Base-by-base conservation (phyloP, 2,888 invertebrate species). In the Octodonta nipae region DNA sequence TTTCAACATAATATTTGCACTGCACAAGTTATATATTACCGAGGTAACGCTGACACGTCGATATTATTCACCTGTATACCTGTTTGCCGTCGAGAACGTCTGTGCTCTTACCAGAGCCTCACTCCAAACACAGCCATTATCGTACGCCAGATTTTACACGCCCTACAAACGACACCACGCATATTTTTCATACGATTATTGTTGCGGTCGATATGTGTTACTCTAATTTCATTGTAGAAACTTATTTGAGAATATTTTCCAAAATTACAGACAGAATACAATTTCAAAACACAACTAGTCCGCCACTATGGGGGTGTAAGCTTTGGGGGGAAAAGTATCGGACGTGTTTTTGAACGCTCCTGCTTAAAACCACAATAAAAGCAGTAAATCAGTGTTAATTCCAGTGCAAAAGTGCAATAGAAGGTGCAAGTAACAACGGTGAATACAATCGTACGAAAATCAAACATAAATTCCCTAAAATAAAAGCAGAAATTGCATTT, bases 251-350 rank as follows among this genome's bases (percentile, higher is more conserved):
- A 11, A 25, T 35, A 36, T 34, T 38, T 39, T 41, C 36, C 22
- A 15, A 40, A 45, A 46, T 40, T 37, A 30, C 41, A 40, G 47
- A 50, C 52, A 54, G 50, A 51, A 38, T 40, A 44, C 53, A 49
- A 47, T 51, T 57, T 56, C 55, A 58, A 58, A 56, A 55, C 52
- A 54, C 40, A 46, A 43, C 40, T 35, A 53, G 44, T 56, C 54
- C 55, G 57, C 55, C 54, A 55, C 54, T 51, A 52, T 47, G 41
- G 13, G 26, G 45, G 45, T n/a, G n/a, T n/a, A n/a, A n/a, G n/a
- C n/a, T n/a, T n/a, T n/a, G n/a, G n/a, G n/a, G n/a, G n/a, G n/a
- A n/a, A n/a, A n/a, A n/a, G n/a, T n/a, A n/a, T n/a, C n/a, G n/a
- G n/a, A n/a, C n/a, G n/a, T n/a, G n/a, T n/a, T n/a, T n/a, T n/a